phyloP scores from a whole-genome alignment of 2,113 vertebrate species.

The Aramus guarauna region DNA sequence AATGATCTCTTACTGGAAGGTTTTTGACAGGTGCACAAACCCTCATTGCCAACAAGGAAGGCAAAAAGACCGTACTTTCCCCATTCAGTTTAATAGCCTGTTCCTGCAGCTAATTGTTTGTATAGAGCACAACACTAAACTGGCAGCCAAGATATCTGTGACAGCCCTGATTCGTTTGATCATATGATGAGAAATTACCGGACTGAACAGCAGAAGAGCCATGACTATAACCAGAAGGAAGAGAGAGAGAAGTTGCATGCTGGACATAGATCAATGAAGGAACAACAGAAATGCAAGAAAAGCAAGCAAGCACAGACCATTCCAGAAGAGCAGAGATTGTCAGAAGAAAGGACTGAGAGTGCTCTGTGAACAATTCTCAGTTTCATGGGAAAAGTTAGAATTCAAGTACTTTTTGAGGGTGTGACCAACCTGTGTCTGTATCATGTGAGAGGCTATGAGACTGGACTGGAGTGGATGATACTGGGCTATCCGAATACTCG shows the following conservation, averaged over 20 bases:
- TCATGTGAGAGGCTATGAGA: not conserved
- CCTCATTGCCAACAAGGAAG: not conserved
- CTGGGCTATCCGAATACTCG: not conserved
- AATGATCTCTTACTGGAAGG: not conserved
- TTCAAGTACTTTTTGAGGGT: not conserved
- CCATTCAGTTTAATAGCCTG: not conserved
- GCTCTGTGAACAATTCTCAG: not conserved
- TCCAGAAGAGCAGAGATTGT: not conserved
- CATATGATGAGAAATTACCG: not conserved
- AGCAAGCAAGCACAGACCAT: not conserved
- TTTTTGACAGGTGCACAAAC: not conserved
- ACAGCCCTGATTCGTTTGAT: not conserved
- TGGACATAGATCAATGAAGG: not conserved
- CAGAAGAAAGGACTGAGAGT: not conserved
- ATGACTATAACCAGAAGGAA: not conserved
- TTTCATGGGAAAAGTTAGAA: not conserved
- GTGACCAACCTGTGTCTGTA: not conserved
- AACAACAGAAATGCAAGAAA: not conserved
- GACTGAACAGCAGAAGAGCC: not conserved
- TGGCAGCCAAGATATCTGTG: not conserved
- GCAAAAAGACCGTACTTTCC: not conserved
- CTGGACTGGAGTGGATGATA: not conserved
- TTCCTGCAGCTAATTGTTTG: not conserved
- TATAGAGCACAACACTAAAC: not conserved
- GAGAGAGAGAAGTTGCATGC: not conserved